These are phyloP conservation scores for Volucella inanis DNA, from an alignment of 2,888 invertebrate genomes.

Conservation along the genomic window DNA sequence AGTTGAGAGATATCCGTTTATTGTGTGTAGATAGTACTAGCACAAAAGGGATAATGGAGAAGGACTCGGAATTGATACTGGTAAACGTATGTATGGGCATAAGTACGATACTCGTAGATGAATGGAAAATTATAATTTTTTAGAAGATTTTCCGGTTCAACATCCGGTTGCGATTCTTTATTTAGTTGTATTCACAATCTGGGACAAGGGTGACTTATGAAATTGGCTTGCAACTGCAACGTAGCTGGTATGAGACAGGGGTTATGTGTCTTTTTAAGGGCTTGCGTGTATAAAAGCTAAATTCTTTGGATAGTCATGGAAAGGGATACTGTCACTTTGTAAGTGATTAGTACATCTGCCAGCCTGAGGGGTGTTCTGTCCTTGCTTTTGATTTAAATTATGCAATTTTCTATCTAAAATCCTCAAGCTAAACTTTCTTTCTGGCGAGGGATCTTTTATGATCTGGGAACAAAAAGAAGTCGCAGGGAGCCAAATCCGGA, in stretches of 20 bases:
- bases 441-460: too few relatives aligned
- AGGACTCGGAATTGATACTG: constrained; percentile 60
- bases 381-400: too few relatives aligned
- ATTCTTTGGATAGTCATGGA: constrained; percentile 7
- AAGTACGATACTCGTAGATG: constrained; percentile 1
- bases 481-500: too few relatives aligned
- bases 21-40: constrained; percentile 34
- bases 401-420: too few relatives aligned
- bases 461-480: too few relatives aligned
- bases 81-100: background rate
- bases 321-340: background rate
- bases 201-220: constrained; percentile 12
- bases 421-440: too few relatives aligned
- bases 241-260: background rate
- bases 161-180: constrained; percentile 54
- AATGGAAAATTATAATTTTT: constrained; percentile 50
- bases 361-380: too few relatives aligned
- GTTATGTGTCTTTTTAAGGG: background rate
- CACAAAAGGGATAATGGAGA: constrained; percentile 24
- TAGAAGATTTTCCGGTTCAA: constrained; percentile 60
- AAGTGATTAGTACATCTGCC: too few relatives aligned
- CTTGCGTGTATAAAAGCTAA: background rate
- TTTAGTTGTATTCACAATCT: constrained; percentile 8
- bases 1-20: constrained; percentile 34
- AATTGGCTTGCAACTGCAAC: constrained; percentile 8